phyloP scores from a whole-genome alignment of 2,797 vertebrate species.

The Cottoperca gobio region DNA sequence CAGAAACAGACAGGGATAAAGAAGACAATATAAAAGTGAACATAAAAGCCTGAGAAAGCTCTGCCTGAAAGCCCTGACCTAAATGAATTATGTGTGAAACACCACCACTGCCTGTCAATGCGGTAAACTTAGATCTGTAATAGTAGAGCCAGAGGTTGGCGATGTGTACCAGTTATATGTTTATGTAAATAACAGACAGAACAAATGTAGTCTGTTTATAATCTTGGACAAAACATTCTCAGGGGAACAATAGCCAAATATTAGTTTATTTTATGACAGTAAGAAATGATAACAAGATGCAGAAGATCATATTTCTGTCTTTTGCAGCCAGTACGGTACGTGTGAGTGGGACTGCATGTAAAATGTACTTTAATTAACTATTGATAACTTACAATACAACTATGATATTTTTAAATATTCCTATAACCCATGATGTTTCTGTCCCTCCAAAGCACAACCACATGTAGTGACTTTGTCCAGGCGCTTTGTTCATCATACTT shows the following conservation, averaged over 20 bases:
- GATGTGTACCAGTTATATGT: neutral
- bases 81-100: neutral
- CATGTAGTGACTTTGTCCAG: neutral
- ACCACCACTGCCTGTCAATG: neutral
- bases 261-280: neutral
- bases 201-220: neutral
- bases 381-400: neutral
- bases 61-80: neutral
- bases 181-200: neutral
- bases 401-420: neutral
- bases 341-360: no score
- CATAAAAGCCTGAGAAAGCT: neutral
- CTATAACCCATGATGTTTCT: neutral
- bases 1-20: conserved; percentile 14
- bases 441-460: neutral
- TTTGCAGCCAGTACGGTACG: neutral
- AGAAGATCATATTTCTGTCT: neutral
- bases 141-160: neutral
- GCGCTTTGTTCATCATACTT: neutral
- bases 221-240: neutral
- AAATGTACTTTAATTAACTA: no score
- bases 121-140: neutral
- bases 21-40: neutral
- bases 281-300: neutral
- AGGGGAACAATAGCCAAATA: neutral